Base-by-base conservation (phyloP, 2,797 vertebrate genomes). In the Acanthornis magna region DNA sequence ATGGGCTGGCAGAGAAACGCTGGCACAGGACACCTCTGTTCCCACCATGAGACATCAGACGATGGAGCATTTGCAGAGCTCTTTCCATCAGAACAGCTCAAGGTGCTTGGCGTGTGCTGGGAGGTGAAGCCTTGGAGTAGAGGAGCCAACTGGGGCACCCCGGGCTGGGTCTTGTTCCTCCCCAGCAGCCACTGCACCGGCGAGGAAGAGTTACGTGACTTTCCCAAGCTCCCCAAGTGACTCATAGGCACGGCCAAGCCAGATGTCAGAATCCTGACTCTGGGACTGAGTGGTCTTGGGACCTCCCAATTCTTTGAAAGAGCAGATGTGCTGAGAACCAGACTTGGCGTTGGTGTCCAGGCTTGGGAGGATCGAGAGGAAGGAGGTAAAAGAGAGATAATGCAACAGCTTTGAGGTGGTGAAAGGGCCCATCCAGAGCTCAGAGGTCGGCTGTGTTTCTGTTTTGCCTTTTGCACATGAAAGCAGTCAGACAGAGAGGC, bases 141-240 rank as follows among this genome's bases (percentile, higher is more conserved):
- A 40, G 43, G 0, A 1, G 62, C 66, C 83, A 90, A 8, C 23
- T 13, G 78, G 29, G 83, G 7, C 84, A 32, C 2, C 0, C 13
- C 1, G 4, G 47, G 36, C 47, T 50, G 57, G 40, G 23, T 30
- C 34, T 66, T 1, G 0, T 1, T 0, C 16, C 0, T 0, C 47
- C 57, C 73, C 65, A 74, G 70, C 86, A 85, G 29, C 70, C 48
- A 4, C 75, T 92, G 93, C 67, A n/a, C 48, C 74, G 34, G 90
- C 88, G 75, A 21, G 76, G 80, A 96, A 65, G 30, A 75, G 61
- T 61, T 83, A 81, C 8, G 22, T 94, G 96, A 86, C 90, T 93
- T 94, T 91, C 90, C 88, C 66, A 80, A 93, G 85, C 73, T 95
- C 88, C 88, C 88, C 88, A 88, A n/a, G 95, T 22, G 85, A 90